phyloP scores from a whole-genome alignment of 2,113 vertebrate genomes.

The Megalops atlanticus region DNA sequence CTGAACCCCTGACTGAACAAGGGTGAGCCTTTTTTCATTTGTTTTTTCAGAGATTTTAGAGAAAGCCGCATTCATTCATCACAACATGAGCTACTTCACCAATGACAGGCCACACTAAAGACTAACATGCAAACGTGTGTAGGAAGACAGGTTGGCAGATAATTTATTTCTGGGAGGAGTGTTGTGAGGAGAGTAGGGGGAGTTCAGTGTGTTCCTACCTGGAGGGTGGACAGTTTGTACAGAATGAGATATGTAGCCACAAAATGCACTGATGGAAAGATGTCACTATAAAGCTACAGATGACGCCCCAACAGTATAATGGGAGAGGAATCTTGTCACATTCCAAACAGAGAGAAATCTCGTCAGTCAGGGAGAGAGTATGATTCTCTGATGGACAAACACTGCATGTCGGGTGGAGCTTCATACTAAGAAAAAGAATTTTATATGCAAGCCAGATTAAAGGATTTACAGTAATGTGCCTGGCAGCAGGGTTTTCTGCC shows the following conservation, averaged over 20 bases:
- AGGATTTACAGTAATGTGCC: constrained; percentile 59
- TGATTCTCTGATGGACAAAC: constrained; percentile 30
- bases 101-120: neutral
- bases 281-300: neutral
- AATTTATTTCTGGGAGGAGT: neutral
- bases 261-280: constrained; percentile 6
- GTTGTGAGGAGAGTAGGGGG: neutral
- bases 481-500: constrained; percentile 49
- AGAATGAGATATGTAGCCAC: neutral
- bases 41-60: neutral
- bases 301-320: neutral
- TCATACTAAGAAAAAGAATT: constrained; percentile 49
- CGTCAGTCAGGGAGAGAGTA: neutral
- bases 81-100: neutral
- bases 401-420: constrained; percentile 22
- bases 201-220: constrained; percentile 11
- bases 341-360: neutral
- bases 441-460: constrained; percentile 63
- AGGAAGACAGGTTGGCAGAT: neutral
- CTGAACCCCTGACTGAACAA: neutral
- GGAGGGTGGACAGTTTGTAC: neutral
- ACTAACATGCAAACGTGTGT: neutral
- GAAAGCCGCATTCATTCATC: neutral
- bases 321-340: constrained; percentile 14
- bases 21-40: neutral